A percentile compares a stretch with the other conserved stretches of the same genome.
phyloP scores from a whole-genome alignment of 2,113 vertebrate genomes.

The Geococcyx californianus region DNA sequence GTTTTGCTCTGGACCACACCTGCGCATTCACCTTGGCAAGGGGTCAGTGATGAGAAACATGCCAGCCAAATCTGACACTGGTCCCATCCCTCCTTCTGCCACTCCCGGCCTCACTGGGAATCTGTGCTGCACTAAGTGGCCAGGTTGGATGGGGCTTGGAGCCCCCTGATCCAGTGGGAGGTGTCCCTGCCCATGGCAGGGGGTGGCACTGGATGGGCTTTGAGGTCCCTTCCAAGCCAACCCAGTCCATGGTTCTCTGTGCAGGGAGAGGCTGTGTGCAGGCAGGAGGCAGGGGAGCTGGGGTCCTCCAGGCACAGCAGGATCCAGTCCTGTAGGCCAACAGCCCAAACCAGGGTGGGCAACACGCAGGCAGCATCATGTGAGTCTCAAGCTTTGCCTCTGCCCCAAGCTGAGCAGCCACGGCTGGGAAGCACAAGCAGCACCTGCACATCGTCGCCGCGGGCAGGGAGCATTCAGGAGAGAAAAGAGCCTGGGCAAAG shows the following conservation, averaged over 20 bases:
- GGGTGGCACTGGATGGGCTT: too few species aligned
- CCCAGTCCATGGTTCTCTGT: too few species aligned
- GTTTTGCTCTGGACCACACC: not conserved
- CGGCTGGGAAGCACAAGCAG: accelerated
- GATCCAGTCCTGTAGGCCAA: not conserved
- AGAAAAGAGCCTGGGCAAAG: not conserved
- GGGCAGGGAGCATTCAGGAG: not conserved
- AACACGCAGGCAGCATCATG: not conserved
- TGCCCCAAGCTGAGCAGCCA: not conserved
- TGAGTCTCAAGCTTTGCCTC: accelerated
- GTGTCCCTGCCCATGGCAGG: too few species aligned
- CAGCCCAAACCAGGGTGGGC: not conserved
- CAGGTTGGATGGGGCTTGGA: too few species aligned
- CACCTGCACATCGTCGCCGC: accelerated
- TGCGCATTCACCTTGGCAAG: not conserved
- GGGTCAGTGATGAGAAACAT: not conserved
- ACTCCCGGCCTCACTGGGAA: not conserved
- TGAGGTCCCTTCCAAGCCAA: too few species aligned
- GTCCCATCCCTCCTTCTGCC: not conserved
- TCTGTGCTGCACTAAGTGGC: not conserved
- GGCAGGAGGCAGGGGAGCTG: not conserved
- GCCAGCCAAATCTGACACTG: not conserved
- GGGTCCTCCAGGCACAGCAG: not conserved
- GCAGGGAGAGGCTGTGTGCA: not conserved
- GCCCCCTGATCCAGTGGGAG: too few species aligned